phyloP scores from a whole-genome alignment of 2,888 invertebrate species.

The Octodonta nipae region DNA sequence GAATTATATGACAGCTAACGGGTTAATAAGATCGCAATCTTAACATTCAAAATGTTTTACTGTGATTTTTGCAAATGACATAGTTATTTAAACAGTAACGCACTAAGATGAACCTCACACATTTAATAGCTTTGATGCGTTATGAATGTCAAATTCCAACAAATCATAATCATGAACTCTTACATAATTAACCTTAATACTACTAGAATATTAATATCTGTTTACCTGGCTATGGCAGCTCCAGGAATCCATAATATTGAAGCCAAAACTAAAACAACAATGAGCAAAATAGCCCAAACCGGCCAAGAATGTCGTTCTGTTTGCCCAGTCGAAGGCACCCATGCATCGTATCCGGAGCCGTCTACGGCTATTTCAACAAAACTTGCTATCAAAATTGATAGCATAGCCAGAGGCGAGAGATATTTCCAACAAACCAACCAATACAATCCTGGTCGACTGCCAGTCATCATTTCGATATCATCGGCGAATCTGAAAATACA shows the following conservation, averaged over 20 bases:
- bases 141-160: no score
- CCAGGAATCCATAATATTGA: slow-evolving; percentile 81
- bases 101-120: no score
- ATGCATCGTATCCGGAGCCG: slow-evolving; percentile 75
- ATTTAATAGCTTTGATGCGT: no score
- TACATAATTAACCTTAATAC: no score
- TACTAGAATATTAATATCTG: no score
- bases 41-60: no score
- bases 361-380: slow-evolving; percentile 65
- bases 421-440: slow-evolving; percentile 95
- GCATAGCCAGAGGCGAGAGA: slow-evolving; percentile 77
- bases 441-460: slow-evolving; percentile 72
- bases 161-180: no score
- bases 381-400: slow-evolving; percentile 71
- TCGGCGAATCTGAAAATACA: slow-evolving; percentile 60
- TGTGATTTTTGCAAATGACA: no score
- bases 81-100: no score
- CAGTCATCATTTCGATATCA: slow-evolving; percentile 91
- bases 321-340: slow-evolving; percentile 55
- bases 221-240: slow-evolving; percentile 70
- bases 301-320: slow-evolving; percentile 77
- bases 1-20: no score
- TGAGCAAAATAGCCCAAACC: slow-evolving; percentile 65
- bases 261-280: slow-evolving; percentile 57
- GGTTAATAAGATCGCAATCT: no score